Evolutionary conservation across 1,140 invertebrate genomes (phyloP).

Genomic region (Zaprionus camerounensis): DNA sequence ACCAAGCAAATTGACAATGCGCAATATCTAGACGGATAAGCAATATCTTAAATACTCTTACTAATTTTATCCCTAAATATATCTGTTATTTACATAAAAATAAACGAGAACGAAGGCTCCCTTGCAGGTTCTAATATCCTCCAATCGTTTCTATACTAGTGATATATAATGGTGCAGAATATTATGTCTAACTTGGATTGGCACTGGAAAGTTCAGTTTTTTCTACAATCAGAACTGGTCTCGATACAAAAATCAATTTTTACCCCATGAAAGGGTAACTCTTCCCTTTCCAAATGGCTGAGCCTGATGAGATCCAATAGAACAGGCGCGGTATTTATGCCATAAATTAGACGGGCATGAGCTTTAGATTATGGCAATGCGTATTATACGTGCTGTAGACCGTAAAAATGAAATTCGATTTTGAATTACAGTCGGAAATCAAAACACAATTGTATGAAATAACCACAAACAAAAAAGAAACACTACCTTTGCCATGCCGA

Average conservation of each 20-base stretch:
- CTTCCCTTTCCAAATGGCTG: background rate
- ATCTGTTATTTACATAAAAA: no score
- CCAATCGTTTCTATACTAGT: no score
- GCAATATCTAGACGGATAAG: background rate
- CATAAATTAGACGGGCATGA: background rate
- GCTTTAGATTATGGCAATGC: background rate
- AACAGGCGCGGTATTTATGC: background rate
- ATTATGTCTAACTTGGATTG: no score
- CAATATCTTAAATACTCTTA: background rate
- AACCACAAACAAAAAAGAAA: background rate
- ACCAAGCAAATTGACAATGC: background rate
- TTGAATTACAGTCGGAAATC: background rate
- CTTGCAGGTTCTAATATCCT: no score
- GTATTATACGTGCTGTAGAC: background rate
- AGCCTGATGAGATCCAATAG: background rate
- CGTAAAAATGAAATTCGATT: slow-evolving; percentile 10
- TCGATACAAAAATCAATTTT: no score
- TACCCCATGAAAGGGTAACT: no score
- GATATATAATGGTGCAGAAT: no score
- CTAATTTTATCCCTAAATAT: background rate
- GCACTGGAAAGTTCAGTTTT: no score
- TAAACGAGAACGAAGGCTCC: no score
- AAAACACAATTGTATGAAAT: background rate
- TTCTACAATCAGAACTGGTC: no score
- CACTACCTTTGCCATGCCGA: no score